Evolutionary conservation across 2,888 invertebrate species (phyloP).

Genomic region (Norana najaformis): DNA sequence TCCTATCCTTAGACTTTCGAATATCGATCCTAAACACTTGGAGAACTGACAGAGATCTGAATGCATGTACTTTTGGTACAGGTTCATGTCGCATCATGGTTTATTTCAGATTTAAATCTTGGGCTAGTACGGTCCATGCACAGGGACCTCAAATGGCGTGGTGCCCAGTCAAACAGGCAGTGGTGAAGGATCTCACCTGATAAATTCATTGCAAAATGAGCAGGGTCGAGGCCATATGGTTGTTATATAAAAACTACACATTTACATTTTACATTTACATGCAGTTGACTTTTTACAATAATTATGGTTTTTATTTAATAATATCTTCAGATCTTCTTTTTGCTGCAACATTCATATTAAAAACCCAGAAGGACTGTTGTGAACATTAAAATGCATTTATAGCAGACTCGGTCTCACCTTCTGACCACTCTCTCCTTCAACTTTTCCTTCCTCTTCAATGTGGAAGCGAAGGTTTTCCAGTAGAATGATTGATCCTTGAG

Average conservation of each 20-base stretch:
- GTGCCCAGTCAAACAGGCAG: too few relatives aligned
- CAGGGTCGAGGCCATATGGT: too few relatives aligned
- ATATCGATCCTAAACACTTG: background rate
- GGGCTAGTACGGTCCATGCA: too few relatives aligned
- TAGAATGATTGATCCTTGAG: slow-evolving; percentile 85
- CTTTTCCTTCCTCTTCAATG: slow-evolving; percentile 97
- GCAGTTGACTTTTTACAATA: background rate
- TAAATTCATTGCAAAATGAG: too few relatives aligned
- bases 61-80: background rate
- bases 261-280: too few relatives aligned
- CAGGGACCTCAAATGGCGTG: too few relatives aligned
- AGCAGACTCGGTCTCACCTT: slow-evolving; percentile 69
- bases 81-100: too few relatives aligned
- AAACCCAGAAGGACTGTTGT: background rate
- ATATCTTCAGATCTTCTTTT: background rate
- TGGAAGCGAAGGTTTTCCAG: slow-evolving; percentile 95
- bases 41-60: background rate
- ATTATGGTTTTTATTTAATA: background rate
- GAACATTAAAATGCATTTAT: background rate
- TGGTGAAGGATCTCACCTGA: too few relatives aligned
- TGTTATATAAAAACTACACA: too few relatives aligned
- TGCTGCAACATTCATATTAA: background rate
- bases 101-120: too few relatives aligned
- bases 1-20: background rate
- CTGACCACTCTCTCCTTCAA: slow-evolving; percentile 83